Evolutionary conservation across 1,140 invertebrate species (phyloP), one percentile per base, ranked within the genome.

Genomic region (Drosophila prosaltans): DNA sequence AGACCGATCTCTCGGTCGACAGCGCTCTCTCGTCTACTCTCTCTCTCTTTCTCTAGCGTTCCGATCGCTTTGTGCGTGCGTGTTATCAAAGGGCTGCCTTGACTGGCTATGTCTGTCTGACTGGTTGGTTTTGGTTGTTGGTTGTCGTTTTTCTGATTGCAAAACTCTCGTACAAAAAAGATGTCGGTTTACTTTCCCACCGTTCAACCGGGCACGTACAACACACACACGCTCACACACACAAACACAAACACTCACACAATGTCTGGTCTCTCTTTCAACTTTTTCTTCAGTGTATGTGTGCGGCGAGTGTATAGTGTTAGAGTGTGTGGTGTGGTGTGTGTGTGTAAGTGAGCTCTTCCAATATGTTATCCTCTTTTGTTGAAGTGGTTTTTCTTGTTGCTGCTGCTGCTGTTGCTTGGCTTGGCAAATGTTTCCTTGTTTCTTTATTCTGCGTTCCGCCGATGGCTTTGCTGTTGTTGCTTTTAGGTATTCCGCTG

Each of bases 301-400:
- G 32, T 36, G 32, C 32, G 32, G 32, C 32, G 32, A 36, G 70
- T 51, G 26, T 51, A 26, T 41, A 39, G 36, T 48, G 65, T 68
- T 43, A 60, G 58, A 63, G 58, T 58, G 65, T 48, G 10, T 55
- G 32, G 32, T 7, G 32, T 36, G 6, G 3, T 36, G 32, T 76
- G 51, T 68, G 54, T 70, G 64, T 68, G 51, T 58, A 62, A 54
- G 59, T 55, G 75, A 74, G 84, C 83, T 89, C 83, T 88, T 89
- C 78, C 84, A 89, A 80, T 88, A 84, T 89, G 84, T 89, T 88
- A 88, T 88, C 84, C 84, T 88, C 84, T 88, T 88, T 88, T 89
- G 84, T 89, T 89, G 84, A 89, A 89, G 84, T 89, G 84, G 84
- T 89, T 89, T 89, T 89, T 89, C 84, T 89, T 89, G 84, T 89